Conservation (phyloP, 2,113 vertebrate species). For the Lamprologus speciosus region DNA sequence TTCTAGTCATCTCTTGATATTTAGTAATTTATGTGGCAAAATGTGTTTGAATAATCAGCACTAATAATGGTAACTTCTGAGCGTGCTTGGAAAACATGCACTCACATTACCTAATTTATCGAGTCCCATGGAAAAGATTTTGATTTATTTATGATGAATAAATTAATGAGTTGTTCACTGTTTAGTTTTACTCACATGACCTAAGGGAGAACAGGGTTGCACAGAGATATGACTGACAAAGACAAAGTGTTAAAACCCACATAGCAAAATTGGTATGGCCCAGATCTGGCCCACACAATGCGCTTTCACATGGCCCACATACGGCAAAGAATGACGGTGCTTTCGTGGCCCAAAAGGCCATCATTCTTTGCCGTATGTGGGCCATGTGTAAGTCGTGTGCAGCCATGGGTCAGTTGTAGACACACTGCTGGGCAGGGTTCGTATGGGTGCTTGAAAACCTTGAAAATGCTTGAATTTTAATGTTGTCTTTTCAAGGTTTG, state of each 20-base stretch:
- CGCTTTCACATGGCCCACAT: neutral
- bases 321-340: neutral
- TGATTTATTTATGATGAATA: neutral
- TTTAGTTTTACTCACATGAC: neutral
- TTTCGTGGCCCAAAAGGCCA: accelerated
- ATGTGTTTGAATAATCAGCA: neutral
- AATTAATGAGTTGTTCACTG: neutral
- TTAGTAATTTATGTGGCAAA: neutral
- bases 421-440: neutral
- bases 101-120: neutral
- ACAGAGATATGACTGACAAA: neutral
- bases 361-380: accelerated
- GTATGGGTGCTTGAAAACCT: neutral
- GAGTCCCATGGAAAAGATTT: neutral
- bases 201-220: neutral
- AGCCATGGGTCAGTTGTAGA: neutral
- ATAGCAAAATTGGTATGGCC: neutral
- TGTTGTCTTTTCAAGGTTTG: neutral
- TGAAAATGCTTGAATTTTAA: neutral
- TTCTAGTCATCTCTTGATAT: neutral
- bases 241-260: neutral
- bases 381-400: neutral
- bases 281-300: neutral
- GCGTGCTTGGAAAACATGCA: neutral
- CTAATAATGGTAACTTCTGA: neutral